phyloP scores from a whole-genome alignment of 2,888 invertebrate species.

The Sinotaia quadrata region DNA sequence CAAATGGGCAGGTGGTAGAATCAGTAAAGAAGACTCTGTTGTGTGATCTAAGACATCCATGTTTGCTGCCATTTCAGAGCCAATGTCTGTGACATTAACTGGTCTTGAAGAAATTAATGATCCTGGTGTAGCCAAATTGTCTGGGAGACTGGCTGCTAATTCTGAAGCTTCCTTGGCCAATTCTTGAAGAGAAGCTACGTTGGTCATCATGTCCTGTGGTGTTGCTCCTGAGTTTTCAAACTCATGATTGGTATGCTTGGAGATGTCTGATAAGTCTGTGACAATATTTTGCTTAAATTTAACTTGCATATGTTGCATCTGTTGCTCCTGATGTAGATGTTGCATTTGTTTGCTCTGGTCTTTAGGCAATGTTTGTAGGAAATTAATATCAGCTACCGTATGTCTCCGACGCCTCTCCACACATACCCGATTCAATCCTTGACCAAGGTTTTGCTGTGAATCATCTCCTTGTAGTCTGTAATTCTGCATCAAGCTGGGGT shows the following conservation, averaged over 20 bases:
- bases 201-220: too few relatives aligned
- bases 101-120: neutral
- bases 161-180: slow-evolving; percentile 16
- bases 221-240: too few relatives aligned
- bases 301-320: slow-evolving; percentile 11
- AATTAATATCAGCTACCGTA: neutral
- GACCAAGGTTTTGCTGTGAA: neutral
- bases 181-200: slow-evolving; percentile 22
- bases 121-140: slow-evolving; percentile 10
- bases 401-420: slow-evolving; percentile 13
- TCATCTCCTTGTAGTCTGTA: neutral
- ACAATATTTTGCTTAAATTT: too few relatives aligned
- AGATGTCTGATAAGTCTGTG: too few relatives aligned
- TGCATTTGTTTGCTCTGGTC: too few relatives aligned
- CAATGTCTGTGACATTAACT: neutral
- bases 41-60: neutral
- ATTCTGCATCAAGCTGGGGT: slow-evolving; percentile 4
- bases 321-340: neutral
- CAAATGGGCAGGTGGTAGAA: slow-evolving; percentile 2
- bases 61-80: neutral
- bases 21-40: neutral
- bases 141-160: slow-evolving; percentile 18
- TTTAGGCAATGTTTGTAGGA: slow-evolving; percentile 1
- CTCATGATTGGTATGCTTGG: too few relatives aligned
- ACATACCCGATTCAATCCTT: neutral